These are phyloP conservation scores for Petrolisthes cinctipes DNA, from an alignment of 2,888 invertebrate genomes.

Conservation along the genomic window DNA sequence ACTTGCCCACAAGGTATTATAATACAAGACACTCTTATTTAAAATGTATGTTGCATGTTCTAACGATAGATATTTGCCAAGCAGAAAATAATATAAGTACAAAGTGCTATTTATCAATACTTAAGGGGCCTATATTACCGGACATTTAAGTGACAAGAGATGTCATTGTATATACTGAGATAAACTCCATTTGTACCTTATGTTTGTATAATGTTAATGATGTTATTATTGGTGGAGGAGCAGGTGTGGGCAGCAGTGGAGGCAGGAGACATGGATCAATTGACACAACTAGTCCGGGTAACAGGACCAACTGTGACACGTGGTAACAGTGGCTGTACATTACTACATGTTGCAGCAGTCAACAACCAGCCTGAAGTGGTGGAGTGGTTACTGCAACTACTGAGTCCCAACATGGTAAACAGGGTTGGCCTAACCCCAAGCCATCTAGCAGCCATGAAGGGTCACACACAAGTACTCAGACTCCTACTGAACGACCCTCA, in stretches of 20 bases:
- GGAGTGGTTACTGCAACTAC: constrained; percentile 26
- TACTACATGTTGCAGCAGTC: constrained; percentile 39
- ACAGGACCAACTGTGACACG: constrained; percentile 29
- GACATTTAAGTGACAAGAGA: too few relatives aligned
- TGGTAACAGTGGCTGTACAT: constrained; percentile 18
- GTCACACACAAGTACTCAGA: constrained; percentile 34
- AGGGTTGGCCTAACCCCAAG: constrained; percentile 39
- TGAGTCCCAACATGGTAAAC: constrained; percentile 43
- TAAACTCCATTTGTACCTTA: too few relatives aligned
- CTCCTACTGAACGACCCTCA: constrained; percentile 27
- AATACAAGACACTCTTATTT: too few relatives aligned
- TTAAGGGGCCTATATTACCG: too few relatives aligned
- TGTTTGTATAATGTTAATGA: background rate
- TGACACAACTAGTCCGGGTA: constrained; percentile 1
- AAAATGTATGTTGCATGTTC: too few relatives aligned
- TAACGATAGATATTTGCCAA: too few relatives aligned
- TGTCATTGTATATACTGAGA: too few relatives aligned
- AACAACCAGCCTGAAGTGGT: constrained; percentile 29
- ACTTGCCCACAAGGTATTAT: too few relatives aligned
- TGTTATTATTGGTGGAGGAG: background rate
- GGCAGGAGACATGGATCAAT: background rate
- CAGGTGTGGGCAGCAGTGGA: background rate
- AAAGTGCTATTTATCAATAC: too few relatives aligned
- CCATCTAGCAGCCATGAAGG: constrained; percentile 42
- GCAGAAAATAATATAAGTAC: too few relatives aligned